Conservation (phyloP, 2,797 vertebrate species). For the Microctenopoma lineatum region DNA sequence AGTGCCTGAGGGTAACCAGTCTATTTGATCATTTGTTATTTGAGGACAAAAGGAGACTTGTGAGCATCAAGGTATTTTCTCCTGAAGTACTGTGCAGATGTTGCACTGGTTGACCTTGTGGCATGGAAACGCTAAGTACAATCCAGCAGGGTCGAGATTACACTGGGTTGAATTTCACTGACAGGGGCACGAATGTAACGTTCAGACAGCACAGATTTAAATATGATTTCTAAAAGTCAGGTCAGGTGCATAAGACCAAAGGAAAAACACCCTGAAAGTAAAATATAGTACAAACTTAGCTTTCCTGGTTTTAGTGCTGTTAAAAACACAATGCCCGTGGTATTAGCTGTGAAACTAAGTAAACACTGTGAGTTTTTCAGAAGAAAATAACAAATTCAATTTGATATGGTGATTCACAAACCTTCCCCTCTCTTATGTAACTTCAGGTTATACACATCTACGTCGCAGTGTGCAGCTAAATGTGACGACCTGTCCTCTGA, state of each 20-base stretch:
- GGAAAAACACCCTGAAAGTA: not conserved
- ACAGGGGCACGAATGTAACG: conserved; percentile 19
- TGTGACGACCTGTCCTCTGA: conserved; percentile 27
- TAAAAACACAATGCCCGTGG: not conserved
- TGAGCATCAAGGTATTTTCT: conserved; percentile 37
- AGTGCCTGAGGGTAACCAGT: conserved; percentile 23
- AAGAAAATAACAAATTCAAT: conserved; percentile 11
- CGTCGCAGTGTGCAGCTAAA: conserved; percentile 1
- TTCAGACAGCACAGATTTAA: conserved; percentile 10
- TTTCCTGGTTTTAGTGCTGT: not conserved
- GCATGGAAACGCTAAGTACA: conserved; percentile 32
- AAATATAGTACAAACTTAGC: too few relatives aligned
- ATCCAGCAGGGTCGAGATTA: conserved; percentile 47
- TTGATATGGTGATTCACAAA: conserved; percentile 16
- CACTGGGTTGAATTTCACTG: conserved; percentile 48
- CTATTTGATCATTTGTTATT: conserved; percentile 36
- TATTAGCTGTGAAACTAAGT: not conserved
- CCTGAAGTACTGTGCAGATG: conserved; percentile 49
- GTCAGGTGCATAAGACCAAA: conserved; percentile 17
- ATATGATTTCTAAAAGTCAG: conserved; percentile 8
- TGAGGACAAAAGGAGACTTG: conserved; percentile 40
- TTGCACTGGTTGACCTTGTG: conserved; percentile 49
- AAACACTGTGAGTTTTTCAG: conserved; percentile 19
- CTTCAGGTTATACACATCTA: conserved; percentile 6
- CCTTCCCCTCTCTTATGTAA: not conserved